phyloP scores from a whole-genome alignment of 1,140 invertebrate species.

The Drosophila sp. region DNA sequence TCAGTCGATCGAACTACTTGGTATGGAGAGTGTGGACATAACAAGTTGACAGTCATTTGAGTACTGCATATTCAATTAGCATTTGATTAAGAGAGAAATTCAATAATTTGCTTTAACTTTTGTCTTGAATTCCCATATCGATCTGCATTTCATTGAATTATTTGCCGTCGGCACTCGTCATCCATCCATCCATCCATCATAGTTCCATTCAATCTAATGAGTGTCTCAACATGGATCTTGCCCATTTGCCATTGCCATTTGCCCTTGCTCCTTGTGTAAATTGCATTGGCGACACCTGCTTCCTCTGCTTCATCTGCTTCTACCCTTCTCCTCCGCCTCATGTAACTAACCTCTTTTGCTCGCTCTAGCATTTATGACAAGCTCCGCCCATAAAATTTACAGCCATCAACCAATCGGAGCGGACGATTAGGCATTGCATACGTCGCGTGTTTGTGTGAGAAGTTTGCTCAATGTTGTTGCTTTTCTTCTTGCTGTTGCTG shows the following conservation, averaged over 20 bases:
- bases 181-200: neutral
- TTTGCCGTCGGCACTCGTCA: neutral
- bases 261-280: constrained; percentile 35
- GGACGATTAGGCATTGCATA: neutral
- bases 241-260: too few relatives aligned
- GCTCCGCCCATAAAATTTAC: constrained; percentile 40
- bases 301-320: constrained; percentile 14
- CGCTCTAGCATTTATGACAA: constrained; percentile 8
- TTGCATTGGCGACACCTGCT: constrained; percentile 68
- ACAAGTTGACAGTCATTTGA: constrained; percentile 53
- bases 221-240: neutral
- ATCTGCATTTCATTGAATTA: neutral
- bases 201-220: neutral
- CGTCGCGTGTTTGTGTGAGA: constrained; percentile 23
- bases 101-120: constrained; percentile 13
- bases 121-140: constrained; percentile 1
- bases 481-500: constrained; percentile 27
- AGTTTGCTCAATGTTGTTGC: constrained; percentile 36
- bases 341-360: constrained; percentile 8
- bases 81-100: constrained; percentile 9
- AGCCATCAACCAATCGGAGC: constrained; percentile 46
- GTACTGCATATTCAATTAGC: constrained; percentile 58
- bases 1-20: constrained; percentile 49
- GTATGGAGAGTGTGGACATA: constrained; percentile 58
- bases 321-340: neutral